phyloP scores from a whole-genome alignment of 30 jellyfish, hydroid and myxozoan genomes.

The Pseudorhiza aurosa region DNA sequence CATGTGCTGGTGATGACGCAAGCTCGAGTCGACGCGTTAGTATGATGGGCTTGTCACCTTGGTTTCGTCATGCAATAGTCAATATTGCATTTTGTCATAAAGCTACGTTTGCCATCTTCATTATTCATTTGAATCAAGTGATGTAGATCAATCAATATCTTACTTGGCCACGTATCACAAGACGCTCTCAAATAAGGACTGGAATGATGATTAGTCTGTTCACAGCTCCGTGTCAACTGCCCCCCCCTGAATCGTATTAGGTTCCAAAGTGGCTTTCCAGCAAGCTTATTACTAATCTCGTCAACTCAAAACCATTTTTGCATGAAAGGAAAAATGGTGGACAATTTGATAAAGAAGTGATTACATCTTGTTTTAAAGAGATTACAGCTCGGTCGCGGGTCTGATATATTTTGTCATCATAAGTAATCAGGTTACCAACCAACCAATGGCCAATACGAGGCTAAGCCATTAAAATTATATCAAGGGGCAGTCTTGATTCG shows the following conservation, averaged over 20 bases:
- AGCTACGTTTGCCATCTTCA: no score
- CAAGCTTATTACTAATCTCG: constrained; percentile 24
- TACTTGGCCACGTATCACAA: no score
- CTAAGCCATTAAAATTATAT: neutral
- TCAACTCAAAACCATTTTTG: constrained; percentile 43
- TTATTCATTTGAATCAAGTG: no score
- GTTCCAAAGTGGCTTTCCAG: constrained; percentile 21
- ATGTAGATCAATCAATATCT: no score
- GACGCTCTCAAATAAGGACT: no score
- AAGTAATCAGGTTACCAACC: neutral
- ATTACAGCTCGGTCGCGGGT: constrained; percentile 20
- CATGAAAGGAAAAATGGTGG: constrained; percentile 23
- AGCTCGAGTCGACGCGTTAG: neutral
- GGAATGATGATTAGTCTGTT: no score
- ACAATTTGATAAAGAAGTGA: constrained; percentile 21
- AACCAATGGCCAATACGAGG: neutral
- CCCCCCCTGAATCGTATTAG: constrained; percentile 3
- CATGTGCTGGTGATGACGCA: no score
- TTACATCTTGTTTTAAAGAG: constrained; percentile 13
- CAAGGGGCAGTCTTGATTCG: no score
- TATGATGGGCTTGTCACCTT: no score
- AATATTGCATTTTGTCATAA: no score
- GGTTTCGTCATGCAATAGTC: no score
- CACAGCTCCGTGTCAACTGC: no score
- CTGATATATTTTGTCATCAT: constrained; percentile 8